Conservation (phyloP, 2,888 invertebrate genomes). For the Ecdyonurus torrentis region DNA sequence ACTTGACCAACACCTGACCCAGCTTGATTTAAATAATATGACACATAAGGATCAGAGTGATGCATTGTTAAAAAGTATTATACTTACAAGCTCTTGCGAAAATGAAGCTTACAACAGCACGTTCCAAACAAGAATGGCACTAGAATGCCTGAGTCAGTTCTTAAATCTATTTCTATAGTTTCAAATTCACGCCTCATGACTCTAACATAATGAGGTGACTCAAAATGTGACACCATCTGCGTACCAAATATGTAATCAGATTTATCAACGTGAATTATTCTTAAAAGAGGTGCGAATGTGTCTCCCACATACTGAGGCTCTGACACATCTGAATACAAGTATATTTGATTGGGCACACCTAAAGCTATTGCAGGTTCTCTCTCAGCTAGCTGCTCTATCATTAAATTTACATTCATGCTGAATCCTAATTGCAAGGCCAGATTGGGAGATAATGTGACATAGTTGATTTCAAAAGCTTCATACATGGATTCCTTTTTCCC, state of each 20-base stretch:
- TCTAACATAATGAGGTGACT: conserved; percentile 13
- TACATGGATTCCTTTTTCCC: too few species aligned
- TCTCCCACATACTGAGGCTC: conserved; percentile 18
- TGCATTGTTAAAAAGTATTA: neutral
- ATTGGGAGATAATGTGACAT: neutral
- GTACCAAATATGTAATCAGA: conserved; percentile 12
- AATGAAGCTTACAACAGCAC: neutral
- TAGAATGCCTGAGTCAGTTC: neutral
- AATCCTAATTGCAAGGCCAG: conserved; percentile 7
- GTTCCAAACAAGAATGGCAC: conserved; percentile 5
- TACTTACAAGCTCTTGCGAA: neutral
- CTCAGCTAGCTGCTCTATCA: neutral
- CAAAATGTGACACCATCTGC: conserved; percentile 10
- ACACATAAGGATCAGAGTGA: neutral
- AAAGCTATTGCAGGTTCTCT: neutral
- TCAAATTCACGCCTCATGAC: conserved; percentile 10
- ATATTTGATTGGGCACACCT: conserved; percentile 12
- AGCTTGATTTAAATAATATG: conserved; percentile 3
- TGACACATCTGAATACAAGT: conserved; percentile 16
- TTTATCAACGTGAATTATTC: conserved; percentile 15
- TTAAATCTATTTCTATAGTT: neutral
- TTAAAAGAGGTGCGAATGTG: conserved; percentile 15
- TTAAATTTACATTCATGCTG: neutral
- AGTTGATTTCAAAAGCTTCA: neutral
- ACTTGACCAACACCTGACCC: conserved; percentile 1